Evolutionary conservation across 35 echinoderm and acorn worm species (phyloP), one percentile per base, ranked within the genome.

Genomic region (Diadema setosum): DNA sequence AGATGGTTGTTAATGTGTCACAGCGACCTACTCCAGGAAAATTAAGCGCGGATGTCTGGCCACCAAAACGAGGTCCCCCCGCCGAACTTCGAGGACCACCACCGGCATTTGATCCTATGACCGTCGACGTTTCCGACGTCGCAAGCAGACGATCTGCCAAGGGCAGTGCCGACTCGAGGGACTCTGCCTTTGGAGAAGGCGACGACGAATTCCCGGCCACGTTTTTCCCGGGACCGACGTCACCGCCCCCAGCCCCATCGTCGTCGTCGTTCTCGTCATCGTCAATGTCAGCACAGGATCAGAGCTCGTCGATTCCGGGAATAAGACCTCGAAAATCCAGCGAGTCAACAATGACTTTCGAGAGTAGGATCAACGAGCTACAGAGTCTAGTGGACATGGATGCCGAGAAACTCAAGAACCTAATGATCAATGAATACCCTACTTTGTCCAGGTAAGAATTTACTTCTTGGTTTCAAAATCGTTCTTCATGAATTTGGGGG

Each of bases 351-450:
- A 32, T 57, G 4, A 76, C 96, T 12, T 92, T 98, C 46, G 92
- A 99, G 74, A 88, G 40, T 35, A 65, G 96, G 41, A 99, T 99
- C 34, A 76, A 46, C 11, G 96, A 99, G 30, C 87, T 99, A 35
- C 63, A 93, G 35, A 70, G 83, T 23, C 46, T 92, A 9, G 80
- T 93, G n/a, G 82, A 94, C 14, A 89, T 99, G 89, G 96, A 99
- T 86, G 82, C 96, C 14, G 86, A 92, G 33, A 94, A 89, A 58
- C 46, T 95, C 34, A 99, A 99, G 81, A 57, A 89, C 30, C 59
- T 95, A 70, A 89, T 99, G 86, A 88, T 99, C 5, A 89, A 81
- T n/a, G 93, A 95, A 37, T 90, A 99, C 56, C 88, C 96, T 5
- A 91, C 92, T 14, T 67, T 99, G 37, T 92, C 91, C 63, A 92